These are phyloP conservation scores for Ptiloglossa arizonensis DNA, from an alignment of 1,140 invertebrate species.

Conservation along the genomic window DNA sequence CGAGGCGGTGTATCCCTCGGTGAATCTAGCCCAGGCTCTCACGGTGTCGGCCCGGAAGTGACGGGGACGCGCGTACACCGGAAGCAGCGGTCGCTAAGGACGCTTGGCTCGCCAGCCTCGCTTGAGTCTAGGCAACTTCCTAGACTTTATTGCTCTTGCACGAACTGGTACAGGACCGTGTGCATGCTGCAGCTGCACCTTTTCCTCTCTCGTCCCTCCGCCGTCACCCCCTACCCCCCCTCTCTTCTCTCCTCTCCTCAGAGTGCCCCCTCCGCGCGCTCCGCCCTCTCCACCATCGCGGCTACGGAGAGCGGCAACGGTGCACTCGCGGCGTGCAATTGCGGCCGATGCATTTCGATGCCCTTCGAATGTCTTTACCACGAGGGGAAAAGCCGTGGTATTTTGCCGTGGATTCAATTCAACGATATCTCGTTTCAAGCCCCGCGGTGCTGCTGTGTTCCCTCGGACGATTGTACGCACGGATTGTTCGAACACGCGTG, in stretches of 20 bases:
- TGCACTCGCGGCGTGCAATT: slow-evolving; percentile 34
- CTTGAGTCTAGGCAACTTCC: slow-evolving; percentile 50
- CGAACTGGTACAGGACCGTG: slow-evolving; percentile 42
- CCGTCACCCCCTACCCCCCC: not conserved
- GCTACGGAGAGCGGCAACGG: slow-evolving; percentile 13
- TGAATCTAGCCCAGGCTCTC: slow-evolving; percentile 26
- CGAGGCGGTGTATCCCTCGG: too few species aligned
- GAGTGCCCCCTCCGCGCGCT: not conserved
- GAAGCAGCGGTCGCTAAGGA: slow-evolving; percentile 53
- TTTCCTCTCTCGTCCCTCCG: not conserved
- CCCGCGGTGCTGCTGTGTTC: too few species aligned
- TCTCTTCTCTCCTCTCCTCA: too few species aligned
- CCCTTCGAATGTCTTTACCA: slow-evolving; percentile 48
- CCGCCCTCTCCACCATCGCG: slow-evolving; percentile 20
- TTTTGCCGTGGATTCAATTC: slow-evolving; percentile 49
- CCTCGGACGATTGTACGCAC: not conserved
- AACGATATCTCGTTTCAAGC: slow-evolving; percentile 50
- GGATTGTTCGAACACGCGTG: slow-evolving; percentile 11
- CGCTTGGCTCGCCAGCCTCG: slow-evolving; percentile 33
- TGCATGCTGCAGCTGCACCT: slow-evolving; percentile 50
- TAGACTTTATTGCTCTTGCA: slow-evolving; percentile 58
- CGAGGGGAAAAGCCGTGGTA: slow-evolving; percentile 37
- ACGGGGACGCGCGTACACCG: slow-evolving; percentile 41
- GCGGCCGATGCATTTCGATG: slow-evolving; percentile 50
- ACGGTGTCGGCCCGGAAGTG: slow-evolving; percentile 49